Evolutionary conservation across 2,797 vertebrate species (phyloP), one percentile per base, ranked within the genome.

Genomic region (Bryconaethiops microstoma): DNA sequence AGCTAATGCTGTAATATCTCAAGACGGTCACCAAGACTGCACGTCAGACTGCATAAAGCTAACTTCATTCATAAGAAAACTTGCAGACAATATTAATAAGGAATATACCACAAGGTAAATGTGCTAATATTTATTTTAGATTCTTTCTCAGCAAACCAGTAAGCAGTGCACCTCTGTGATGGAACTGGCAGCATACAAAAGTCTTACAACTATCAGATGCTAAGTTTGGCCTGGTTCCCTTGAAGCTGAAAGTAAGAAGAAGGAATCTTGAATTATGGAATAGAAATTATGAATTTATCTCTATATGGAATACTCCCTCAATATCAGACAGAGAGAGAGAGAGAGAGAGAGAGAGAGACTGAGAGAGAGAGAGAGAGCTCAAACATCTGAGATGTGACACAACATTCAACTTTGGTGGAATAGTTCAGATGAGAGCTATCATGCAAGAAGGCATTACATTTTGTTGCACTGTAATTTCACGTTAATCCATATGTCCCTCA

Each of bases 251-350:
- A 21, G 40, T 21, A 21, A 68, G 65, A 68, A 42, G n/a, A 13
- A 29, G 12, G 5, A 68, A n/a, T 45, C 9, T 45, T 68, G 21
- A 68, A 42, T 68, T n/a, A 68, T 68, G 40, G 19, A 68, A n/a
- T 42, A n/a, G n/a, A 42, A 68, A 68, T 68, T n/a, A 68, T 45
- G 40, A 17, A 68, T 45, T 68, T 68, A n/a, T 21, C 29, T 64
- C 62, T 39, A 39, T 6, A 64, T 35, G 29, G 62, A 39, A 39
- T 64, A 0, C 29, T 64, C 62, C 16, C 16, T 39, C 62, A 16
- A 13, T 35, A 17, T 35, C 60, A 62, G 12, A 1, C 23, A 16
- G 60, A 29, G 25, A 6, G 60, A 14, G 60, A 16, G 13, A 35
- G 10, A 14, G 60, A 35, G 57, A 9, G 60, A 63, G 60, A 29